Conservation (phyloP, 2,888 invertebrate genomes). For the Tetanocera ferruginea region DNA sequence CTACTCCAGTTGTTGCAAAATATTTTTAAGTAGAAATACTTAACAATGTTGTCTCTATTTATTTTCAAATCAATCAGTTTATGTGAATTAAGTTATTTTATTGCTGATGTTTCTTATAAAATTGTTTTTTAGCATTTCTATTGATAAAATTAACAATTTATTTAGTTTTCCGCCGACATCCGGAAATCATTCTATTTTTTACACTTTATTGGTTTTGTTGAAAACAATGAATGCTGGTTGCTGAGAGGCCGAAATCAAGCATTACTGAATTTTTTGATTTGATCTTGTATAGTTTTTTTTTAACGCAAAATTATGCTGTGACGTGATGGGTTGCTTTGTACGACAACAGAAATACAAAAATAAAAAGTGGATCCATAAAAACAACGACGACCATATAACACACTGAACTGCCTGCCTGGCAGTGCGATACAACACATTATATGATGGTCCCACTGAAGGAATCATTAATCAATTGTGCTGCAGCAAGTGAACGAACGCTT, state of each 20-base stretch:
- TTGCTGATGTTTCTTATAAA: background rate
- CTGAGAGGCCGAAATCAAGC: background rate
- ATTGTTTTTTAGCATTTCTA: background rate
- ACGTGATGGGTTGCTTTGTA: background rate
- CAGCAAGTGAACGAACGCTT: constrained; percentile 68
- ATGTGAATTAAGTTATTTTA: background rate
- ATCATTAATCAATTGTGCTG: constrained; percentile 70
- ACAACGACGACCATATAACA: constrained; percentile 47
- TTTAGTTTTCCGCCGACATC: background rate
- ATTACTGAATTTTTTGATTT: background rate
- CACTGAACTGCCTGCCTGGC: constrained; percentile 43
- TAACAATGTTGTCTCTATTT: background rate
- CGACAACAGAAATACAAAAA: background rate
- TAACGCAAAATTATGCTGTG: background rate
- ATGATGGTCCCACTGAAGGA: constrained; percentile 60
- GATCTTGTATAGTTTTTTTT: background rate
- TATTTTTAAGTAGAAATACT: too few species aligned
- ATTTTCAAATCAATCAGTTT: background rate
- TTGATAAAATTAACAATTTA: background rate
- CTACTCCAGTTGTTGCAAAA: background rate
- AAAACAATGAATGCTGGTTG: background rate
- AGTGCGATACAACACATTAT: constrained; percentile 56
- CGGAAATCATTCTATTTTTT: background rate
- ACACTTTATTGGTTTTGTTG: too few species aligned
- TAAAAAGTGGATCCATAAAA: background rate